Base-by-base conservation (phyloP, 2,888 invertebrate genomes). In the Drosophila leonis region DNA sequence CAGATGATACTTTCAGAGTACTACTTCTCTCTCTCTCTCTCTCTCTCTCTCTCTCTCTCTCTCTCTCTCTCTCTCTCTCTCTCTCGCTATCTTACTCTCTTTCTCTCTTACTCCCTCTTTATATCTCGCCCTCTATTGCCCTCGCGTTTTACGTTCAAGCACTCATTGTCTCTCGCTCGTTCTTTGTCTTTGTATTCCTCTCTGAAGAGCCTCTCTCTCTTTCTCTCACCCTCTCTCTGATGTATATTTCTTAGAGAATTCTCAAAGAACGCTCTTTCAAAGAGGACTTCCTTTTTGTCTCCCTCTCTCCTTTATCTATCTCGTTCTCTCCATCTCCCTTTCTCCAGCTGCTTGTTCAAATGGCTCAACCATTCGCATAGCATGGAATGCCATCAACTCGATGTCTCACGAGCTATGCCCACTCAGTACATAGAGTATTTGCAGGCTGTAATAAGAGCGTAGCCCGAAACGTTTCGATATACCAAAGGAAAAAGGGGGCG, bases 391-490 rank as follows among this genome's bases (percentile, higher is more conserved):
- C 7, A 20, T 41, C 48, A 68, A 51, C 31, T 18, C 1, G 27
- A 27, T 31, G 27, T 12, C 39, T 18, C 15, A 41, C 8, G 7
- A 2, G 10, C 20, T 20, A 51, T 37, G 27, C 39, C 10, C 12
- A 20, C 2, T 7, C 7, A 9, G 5, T 42, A 15, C 3, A 33
- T 24, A 65, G 78, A 41, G 60, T 74, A 64, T 78, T 13, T n/a
- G 35, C 39, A 37, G 33, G 44, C 68, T 39, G 70, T 51, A 70
- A 63, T 56, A 70, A 70, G 63, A 65, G 78, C 70, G 60, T 57
- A 78, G 78, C 78, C 74, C 75, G 39, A 65, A 77, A 74, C 61
- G 51, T 18, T 65, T 49, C 54, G 60, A 59, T 46, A 46, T 54
- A 33, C 52, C 48, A 54, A 44, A 61, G 52, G 49, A 74, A 74